A percentile compares a stretch with the other conserved stretches of the same genome.
Conservation (phyloP, 2,888 invertebrate species). For the Dorcus parallelipipedus region DNA sequence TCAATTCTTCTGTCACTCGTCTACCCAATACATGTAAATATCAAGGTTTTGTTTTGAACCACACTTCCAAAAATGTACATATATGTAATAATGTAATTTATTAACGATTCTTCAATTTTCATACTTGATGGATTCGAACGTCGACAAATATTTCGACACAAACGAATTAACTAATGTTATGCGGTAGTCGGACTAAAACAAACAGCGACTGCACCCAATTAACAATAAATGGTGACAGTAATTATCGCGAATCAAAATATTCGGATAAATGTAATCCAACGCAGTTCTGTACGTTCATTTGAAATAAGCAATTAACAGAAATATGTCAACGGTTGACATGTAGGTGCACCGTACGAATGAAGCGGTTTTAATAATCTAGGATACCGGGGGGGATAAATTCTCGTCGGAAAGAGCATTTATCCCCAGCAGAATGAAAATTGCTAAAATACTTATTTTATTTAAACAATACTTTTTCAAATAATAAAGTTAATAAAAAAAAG, state of each 20-base stretch:
- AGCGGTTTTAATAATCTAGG: not conserved
- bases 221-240: constrained; percentile 17
- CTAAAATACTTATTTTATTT: too few relatives aligned
- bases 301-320: constrained; percentile 34
- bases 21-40: too few relatives aligned
- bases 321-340: constrained; percentile 25
- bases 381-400: not conserved
- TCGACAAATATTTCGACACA: not conserved
- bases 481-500: too few relatives aligned
- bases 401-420: too few relatives aligned
- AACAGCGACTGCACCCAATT: constrained; percentile 18
- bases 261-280: constrained; percentile 9
- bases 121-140: not conserved
- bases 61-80: too few relatives aligned
- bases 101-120: too few relatives aligned
- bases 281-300: constrained; percentile 23
- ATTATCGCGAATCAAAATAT: constrained; percentile 22
- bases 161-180: not conserved
- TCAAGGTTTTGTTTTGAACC: too few relatives aligned
- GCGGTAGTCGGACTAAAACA: constrained; percentile 4
- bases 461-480: too few relatives aligned
- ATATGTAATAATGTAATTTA: too few relatives aligned
- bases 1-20: too few relatives aligned
- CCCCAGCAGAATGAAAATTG: too few relatives aligned
- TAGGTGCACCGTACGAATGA: constrained; percentile 5